Base-by-base conservation (phyloP, 2,797 vertebrate genomes). In the Acanthopagrus latus region DNA sequence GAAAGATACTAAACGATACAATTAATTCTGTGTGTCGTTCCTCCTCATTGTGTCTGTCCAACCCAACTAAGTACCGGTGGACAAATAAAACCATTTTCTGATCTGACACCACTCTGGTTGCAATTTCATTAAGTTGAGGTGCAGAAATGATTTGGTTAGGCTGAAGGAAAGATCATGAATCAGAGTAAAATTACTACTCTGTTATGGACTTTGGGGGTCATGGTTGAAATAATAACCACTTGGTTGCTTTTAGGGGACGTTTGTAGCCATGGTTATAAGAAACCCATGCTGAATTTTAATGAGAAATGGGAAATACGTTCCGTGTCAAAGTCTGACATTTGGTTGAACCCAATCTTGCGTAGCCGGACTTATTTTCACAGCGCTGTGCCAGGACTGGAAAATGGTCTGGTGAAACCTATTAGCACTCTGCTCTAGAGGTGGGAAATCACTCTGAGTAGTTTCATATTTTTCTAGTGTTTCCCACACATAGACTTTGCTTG, bases 241-340 rank as follows among this genome's bases (percentile, higher is more conserved):
- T n/a, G 4, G 20, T 12, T 54, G 10, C 5, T 25, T 51, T 21
- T 27, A 5, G 7, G 20, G 14, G 48, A 46, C 1, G 4, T 51
- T 68, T 47, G 17, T 20, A 3, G 3, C 5, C 3, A 9, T 20
- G 21, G 16, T 14, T n/a, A 64, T 68, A 59, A 66, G 8, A 76
- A 74, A 1, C 7, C 18, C n/a, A 33, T 1, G 2, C 0, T 41
- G 8, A 43, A 1, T 50, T 55, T 48, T 5, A 5, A 20, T 51
- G 33, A n/a, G 48, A 73, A 57, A 76, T 64, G 1, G 27, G 33
- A 70, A 69, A 51, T 10, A 10, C 29, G 43, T 33, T 18, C 50
- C 6, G 7, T 44, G 41, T 64, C 44, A 59, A 25, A 52, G 63
- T 59, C 27, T 43, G 18, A 69, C 13, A n/a, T 71, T 82, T 73